Conservation (phyloP, 2,797 vertebrate genomes). For the Odontamblyopus rebecca region DNA sequence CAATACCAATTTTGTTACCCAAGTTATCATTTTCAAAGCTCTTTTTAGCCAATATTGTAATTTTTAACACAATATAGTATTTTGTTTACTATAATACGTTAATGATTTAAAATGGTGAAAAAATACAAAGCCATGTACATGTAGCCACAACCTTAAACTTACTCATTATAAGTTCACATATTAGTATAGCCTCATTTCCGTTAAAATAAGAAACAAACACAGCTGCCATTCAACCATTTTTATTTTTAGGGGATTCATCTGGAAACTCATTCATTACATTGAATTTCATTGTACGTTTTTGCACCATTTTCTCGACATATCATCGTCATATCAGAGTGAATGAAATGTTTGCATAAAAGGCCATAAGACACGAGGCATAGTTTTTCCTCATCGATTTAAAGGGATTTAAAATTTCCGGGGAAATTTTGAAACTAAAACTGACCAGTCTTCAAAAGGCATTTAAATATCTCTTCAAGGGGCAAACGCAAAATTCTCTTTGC, state of each 20-base stretch:
- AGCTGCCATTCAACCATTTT: constrained; percentile 6
- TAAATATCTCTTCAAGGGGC: neutral
- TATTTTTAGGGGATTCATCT: constrained; percentile 18
- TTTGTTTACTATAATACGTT: too few relatives aligned
- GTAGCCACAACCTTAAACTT: neutral
- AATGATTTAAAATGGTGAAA: neutral
- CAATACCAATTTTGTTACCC: too few relatives aligned
- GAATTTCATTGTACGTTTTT: constrained; percentile 26
- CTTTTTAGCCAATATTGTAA: too few relatives aligned
- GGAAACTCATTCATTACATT: constrained; percentile 18
- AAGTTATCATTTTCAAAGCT: too few relatives aligned
- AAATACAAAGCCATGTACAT: neutral
- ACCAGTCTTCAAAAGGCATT: constrained; percentile 30
- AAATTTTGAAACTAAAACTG: constrained; percentile 20
- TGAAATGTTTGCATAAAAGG: constrained; percentile 22
- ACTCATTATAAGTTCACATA: constrained; percentile 14
- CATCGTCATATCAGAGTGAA: constrained; percentile 34
- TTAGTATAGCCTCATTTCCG: constrained; percentile 10
- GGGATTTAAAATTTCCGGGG: neutral
- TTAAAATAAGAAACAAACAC: constrained; percentile 3
- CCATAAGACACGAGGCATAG: constrained; percentile 14
- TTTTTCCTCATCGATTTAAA: neutral
- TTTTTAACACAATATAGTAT: too few relatives aligned
- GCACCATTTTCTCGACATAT: constrained; percentile 64
- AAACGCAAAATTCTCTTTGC: constrained; percentile 28